These are phyloP conservation scores for Periphyllus acericola DNA, from an alignment of 2,888 invertebrate genomes.

Conservation along the genomic window DNA sequence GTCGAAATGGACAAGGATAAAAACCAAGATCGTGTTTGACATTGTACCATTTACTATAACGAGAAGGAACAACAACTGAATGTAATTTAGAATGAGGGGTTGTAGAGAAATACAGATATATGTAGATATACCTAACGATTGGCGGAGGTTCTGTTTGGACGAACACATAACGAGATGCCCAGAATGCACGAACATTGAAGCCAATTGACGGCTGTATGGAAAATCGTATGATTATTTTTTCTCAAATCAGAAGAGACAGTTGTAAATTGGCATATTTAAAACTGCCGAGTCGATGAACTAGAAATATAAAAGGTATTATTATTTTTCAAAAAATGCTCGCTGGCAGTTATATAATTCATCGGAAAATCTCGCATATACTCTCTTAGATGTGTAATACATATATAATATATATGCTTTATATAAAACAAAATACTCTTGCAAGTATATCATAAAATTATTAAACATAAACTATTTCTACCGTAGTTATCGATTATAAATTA, in stretches of 20 bases:
- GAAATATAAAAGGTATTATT: constrained; percentile 42
- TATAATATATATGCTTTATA: too few relatives aligned
- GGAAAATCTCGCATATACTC: neutral
- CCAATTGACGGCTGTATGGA: constrained; percentile 40
- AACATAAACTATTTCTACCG: too few relatives aligned
- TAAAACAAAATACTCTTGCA: too few relatives aligned
- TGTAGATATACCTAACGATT: neutral
- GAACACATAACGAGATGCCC: constrained; percentile 51
- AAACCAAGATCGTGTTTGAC: constrained; percentile 38
- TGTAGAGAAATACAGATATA: neutral
- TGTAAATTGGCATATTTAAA: constrained; percentile 55
- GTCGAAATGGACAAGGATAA: neutral
- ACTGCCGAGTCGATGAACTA: constrained; percentile 36
- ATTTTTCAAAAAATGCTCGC: neutral
- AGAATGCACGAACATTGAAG: constrained; percentile 5
- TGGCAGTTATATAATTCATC: neutral
- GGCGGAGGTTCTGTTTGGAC: constrained; percentile 4
- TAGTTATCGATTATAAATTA: too few relatives aligned
- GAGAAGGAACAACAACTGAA: constrained; percentile 12
- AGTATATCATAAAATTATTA: too few relatives aligned
- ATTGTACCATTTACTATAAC: constrained; percentile 35
- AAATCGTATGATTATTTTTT: constrained; percentile 32
- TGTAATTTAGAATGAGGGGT: constrained; percentile 38
- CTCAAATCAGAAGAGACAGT: constrained; percentile 10
- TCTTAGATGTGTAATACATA: neutral